A percentile compares a stretch with the other conserved stretches of the same genome.
These are phyloP conservation scores for Bombus turneri DNA, from an alignment of 1,140 invertebrate genomes.

Conservation along the genomic window DNA sequence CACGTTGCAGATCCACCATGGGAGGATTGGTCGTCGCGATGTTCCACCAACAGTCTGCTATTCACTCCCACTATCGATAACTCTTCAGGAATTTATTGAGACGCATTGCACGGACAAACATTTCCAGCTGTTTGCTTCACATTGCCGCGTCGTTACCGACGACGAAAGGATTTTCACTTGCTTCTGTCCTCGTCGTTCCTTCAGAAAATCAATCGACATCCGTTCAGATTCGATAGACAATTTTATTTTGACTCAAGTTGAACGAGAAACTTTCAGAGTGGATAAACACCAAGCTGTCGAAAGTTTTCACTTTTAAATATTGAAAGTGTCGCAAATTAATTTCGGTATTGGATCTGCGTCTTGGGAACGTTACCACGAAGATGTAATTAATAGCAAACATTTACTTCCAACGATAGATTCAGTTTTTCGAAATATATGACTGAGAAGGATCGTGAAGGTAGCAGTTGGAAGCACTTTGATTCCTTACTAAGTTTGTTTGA, in stretches of 20 bases:
- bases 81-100: conserved; percentile 38
- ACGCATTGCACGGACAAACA: conserved; percentile 5
- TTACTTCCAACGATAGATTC: neutral
- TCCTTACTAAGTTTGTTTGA: conserved; percentile 39
- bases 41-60: neutral
- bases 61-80: neutral
- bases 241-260: neutral
- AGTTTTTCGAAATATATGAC: conserved; percentile 16
- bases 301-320: neutral
- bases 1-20: conserved; percentile 16
- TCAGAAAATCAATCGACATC: too few relatives aligned
- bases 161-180: neutral
- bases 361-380: neutral
- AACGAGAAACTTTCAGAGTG: too few relatives aligned
- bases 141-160: neutral
- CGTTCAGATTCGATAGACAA: neutral
- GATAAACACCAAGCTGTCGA: too few relatives aligned
- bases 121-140: neutral
- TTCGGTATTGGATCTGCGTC: too few relatives aligned
- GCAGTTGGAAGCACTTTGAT: conserved; percentile 24
- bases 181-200: neutral
- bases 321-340: neutral
- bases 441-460: too few relatives aligned
- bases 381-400: conserved; percentile 5
- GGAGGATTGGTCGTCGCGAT: conserved; percentile 13